phyloP scores from a whole-genome alignment of 2,113 vertebrate genomes.

The Thalassarche chlororhynchos region DNA sequence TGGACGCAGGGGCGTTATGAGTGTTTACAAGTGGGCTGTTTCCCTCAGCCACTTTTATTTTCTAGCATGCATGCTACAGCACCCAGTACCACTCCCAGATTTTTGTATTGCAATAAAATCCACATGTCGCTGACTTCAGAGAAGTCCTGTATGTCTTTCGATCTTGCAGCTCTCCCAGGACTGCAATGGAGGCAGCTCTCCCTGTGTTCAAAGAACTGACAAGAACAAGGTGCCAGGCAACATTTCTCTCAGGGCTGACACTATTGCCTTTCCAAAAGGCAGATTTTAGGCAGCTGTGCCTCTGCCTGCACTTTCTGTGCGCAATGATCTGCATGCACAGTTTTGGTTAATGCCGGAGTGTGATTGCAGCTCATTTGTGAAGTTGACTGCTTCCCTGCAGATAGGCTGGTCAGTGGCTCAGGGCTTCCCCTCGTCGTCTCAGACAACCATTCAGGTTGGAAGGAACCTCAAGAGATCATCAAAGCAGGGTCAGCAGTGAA shows the following conservation, averaged over 20 bases:
- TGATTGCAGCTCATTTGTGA: background rate
- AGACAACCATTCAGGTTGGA: background rate
- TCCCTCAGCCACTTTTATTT: background rate
- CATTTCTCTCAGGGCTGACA: background rate
- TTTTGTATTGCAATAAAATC: background rate
- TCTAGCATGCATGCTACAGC: background rate
- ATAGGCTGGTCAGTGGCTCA: background rate
- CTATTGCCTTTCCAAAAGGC: background rate
- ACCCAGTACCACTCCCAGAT: background rate
- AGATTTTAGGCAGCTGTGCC: background rate
- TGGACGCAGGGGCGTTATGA: accelerated
- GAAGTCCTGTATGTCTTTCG: background rate
- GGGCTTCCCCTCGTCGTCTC: background rate
- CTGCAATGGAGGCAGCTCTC: background rate
- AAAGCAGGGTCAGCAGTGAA: background rate
- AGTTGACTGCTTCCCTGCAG: background rate
- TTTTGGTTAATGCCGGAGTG: background rate
- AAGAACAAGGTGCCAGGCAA: background rate
- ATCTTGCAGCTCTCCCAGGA: background rate
- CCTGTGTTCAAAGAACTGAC: background rate
- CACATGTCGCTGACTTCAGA: background rate
- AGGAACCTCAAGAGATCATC: background rate
- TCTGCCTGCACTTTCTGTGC: background rate
- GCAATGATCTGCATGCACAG: background rate
- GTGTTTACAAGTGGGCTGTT: background rate